Evolutionary conservation across 1,140 invertebrate species (phyloP).

Genomic region (Tetramorium parvispinum): DNA sequence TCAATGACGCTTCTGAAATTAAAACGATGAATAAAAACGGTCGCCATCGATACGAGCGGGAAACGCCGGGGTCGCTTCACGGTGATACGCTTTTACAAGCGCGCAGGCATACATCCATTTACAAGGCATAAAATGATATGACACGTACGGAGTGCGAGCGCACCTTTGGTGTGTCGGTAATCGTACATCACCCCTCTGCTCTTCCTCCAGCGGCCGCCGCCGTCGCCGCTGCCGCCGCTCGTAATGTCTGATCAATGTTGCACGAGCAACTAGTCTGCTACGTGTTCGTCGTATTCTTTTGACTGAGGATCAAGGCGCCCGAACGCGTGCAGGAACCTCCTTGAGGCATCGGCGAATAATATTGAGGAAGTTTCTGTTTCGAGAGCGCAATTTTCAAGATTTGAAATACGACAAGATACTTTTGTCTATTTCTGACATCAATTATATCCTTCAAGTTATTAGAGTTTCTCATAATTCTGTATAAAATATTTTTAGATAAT

Average conservation of each 20-base stretch:
- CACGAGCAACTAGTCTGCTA: conserved; percentile 68
- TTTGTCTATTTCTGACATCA: neutral
- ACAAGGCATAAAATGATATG: conserved; percentile 36
- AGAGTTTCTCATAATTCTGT: neutral
- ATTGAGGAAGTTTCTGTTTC: neutral
- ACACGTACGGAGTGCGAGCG: conserved; percentile 48
- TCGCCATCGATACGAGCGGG: neutral
- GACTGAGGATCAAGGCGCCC: conserved; percentile 24
- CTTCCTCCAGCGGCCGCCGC: neutral
- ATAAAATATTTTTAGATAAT: neutral
- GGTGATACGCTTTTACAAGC: conserved; percentile 37
- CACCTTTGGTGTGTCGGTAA: conserved; percentile 55
- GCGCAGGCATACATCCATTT: neutral
- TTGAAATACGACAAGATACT: neutral
- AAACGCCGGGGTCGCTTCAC: conserved; percentile 4
- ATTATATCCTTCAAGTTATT: neutral
- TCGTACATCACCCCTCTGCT: conserved; percentile 55
- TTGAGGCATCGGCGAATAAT: neutral
- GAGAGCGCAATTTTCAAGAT: neutral
- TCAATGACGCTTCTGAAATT: neutral
- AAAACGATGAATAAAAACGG: conserved; percentile 14
- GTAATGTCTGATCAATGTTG: conserved; percentile 75
- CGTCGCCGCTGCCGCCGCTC: conserved; percentile 40
- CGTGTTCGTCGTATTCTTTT: conserved; percentile 58
- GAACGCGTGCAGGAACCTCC: neutral